phyloP scores from a whole-genome alignment of 2,888 invertebrate species.

The Nasonia oneida region DNA sequence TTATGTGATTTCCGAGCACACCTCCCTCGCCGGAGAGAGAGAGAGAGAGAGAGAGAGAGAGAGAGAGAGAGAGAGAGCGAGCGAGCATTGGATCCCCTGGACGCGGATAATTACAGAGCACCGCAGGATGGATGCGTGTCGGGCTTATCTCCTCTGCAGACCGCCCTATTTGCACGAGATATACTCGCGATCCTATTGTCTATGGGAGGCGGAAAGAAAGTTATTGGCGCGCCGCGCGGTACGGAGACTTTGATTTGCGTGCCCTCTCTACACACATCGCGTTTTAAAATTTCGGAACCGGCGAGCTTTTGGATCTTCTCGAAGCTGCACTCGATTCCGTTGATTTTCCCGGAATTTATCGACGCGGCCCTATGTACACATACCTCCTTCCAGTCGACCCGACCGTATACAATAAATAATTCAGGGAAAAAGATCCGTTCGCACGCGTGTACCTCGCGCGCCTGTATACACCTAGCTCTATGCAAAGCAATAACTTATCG shows the following conservation, averaged over 20 bases:
- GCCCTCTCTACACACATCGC: background rate
- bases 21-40: conserved; percentile 43
- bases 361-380: background rate
- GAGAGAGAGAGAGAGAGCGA: background rate
- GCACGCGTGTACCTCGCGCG: background rate
- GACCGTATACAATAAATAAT: conserved; percentile 16
- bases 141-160: conserved; percentile 66
- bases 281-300: background rate
- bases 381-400: background rate
- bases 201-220: conserved; percentile 3
- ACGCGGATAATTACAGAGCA: conserved; percentile 74
- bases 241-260: background rate
- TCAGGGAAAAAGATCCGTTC: conserved; percentile 4
- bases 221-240: background rate
- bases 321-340: background rate
- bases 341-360: background rate
- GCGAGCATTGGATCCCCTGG: conserved; percentile 62
- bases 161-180: conserved; percentile 68
- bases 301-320: background rate
- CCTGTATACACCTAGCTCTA: background rate
- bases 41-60: background rate
- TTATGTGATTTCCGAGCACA: conserved; percentile 66
- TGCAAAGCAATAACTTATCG: conserved; percentile 27
- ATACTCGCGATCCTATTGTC: background rate
- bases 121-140: conserved; percentile 73